phyloP scores from a whole-genome alignment of 1,140 invertebrate species.

The Myzus persicae region DNA sequence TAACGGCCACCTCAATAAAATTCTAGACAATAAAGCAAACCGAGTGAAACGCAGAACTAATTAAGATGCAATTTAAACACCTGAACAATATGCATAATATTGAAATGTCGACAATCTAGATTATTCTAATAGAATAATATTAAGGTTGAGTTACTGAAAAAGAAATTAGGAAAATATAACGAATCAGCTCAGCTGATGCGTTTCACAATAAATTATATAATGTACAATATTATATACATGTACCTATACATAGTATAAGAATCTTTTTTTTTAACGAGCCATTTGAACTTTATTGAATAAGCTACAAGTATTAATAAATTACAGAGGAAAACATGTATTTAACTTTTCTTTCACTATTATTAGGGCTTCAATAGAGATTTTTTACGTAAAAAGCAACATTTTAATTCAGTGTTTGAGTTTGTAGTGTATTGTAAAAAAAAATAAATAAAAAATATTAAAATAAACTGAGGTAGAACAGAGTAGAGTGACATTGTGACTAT shows the following conservation, averaged over 20 bases:
- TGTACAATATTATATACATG: not conserved
- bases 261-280: not conserved
- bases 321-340: not conserved
- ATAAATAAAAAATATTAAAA: not conserved
- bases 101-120: not conserved
- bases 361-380: not conserved
- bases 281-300: not conserved
- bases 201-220: not conserved
- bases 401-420: not conserved
- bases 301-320: not conserved
- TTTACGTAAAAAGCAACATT: not conserved
- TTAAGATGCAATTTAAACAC: not conserved
- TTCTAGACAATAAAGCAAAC: not conserved
- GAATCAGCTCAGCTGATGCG: not conserved
- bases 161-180: not conserved
- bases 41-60: not conserved
- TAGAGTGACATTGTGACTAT: not conserved
- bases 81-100: not conserved
- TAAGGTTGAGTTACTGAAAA: not conserved
- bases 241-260: not conserved
- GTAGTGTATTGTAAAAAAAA: not conserved
- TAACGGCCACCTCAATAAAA: slow-evolving; percentile 38
- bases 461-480: not conserved
- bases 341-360: not conserved
- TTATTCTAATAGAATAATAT: not conserved